Conservation (phyloP, 2,797 vertebrate genomes). For the Petrocephalus schoutedeni region DNA sequence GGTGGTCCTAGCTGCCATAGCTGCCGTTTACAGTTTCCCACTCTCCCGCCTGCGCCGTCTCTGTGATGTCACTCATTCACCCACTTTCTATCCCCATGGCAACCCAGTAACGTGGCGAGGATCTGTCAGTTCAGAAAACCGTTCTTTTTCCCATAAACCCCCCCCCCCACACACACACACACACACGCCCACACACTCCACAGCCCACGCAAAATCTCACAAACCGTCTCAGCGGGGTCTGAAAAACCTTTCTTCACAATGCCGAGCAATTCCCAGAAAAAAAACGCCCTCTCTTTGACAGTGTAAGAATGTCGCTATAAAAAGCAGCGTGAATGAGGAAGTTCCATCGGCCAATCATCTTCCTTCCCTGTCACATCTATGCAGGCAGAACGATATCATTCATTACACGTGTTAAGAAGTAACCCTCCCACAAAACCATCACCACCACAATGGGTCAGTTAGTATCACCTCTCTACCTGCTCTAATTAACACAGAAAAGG, state of each 20-base stretch:
- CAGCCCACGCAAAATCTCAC: background rate
- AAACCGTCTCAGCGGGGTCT: background rate
- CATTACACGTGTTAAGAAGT: background rate
- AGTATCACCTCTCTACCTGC: background rate
- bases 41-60: background rate
- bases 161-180: background rate
- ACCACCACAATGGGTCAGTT: background rate
- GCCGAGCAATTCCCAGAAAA: background rate
- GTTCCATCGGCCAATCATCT: background rate
- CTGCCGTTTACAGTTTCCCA: conserved; percentile 10
- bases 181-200: background rate
- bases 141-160: background rate
- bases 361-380: background rate
- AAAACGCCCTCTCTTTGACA: background rate
- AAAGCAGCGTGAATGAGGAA: background rate
- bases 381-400: background rate
- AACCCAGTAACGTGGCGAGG: background rate
- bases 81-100: conserved; percentile 17
- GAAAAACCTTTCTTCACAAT: background rate
- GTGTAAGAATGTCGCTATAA: background rate
- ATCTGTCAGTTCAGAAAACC: conserved; percentile 5
- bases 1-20: background rate
- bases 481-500: background rate
- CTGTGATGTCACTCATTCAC: conserved; percentile 22
- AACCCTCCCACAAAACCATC: background rate